Evolutionary conservation across 2,888 invertebrate genomes (phyloP), one percentile per base, ranked within the genome.

Genomic region (Ormyrus pomaceus): DNA sequence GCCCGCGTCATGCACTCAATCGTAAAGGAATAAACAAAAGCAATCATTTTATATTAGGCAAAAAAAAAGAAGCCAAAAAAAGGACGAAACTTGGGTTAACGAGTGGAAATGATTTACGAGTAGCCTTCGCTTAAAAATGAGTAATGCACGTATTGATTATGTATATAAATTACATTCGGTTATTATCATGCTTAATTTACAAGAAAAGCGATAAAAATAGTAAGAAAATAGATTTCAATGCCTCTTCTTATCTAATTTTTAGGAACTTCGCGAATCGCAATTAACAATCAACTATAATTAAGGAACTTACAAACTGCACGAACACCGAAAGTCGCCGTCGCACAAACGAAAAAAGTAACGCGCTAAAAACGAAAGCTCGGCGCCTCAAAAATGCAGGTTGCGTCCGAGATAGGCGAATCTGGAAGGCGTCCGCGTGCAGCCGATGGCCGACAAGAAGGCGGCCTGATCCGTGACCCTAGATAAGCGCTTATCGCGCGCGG

Each of bases 381-480:
- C 34, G 34, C 34, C 34, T 34, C 0, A 34, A 34, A 34, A 34
- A 34, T 34, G 34, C 34, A 34, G 34, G 34, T 34, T 34, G 34
- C 34, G 34, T 34, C 34, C 34, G 34, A 34, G 34, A 34, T 34
- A 34, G 34, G 34, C 4, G 34, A 34, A 34, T 34, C 34, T 34
- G 34, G 4, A 34, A 34, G 34, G 34, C 34, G 34, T 34, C 34
- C 34, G 34, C 34, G n/a, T n/a, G 34, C 34, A 34, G 34, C 34
- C 34, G 13, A 64, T 5, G 13, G 4, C 13, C 13, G 64, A 13
- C 13, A 64, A 64, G 64, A 9, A 13, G 8, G 5, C 50, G 51
- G n/a, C 73, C 72, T 79, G 82, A 86, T 86, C 82, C 84, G 77
- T 85, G 86, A 87, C 85, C 86, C 84, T 77, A 84, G 85, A 86